Conservation (phyloP, 2,888 invertebrate genomes). For the Phytoseiulus persimilis region DNA sequence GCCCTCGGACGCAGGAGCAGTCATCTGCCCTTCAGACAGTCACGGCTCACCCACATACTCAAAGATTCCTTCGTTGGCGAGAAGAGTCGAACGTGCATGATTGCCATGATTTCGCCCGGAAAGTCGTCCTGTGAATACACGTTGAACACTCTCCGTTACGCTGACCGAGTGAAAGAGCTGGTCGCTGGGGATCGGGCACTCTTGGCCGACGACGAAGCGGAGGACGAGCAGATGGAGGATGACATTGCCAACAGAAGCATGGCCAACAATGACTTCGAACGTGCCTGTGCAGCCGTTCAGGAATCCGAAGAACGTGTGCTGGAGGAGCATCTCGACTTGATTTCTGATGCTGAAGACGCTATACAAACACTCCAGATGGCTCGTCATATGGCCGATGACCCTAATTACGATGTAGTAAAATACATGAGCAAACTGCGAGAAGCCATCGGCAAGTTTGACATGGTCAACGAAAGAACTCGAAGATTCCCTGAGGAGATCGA, state of each 20-base stretch:
- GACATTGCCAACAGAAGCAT: background rate
- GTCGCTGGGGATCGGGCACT: background rate
- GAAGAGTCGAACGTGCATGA: conserved; percentile 95
- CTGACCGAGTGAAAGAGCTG: conserved; percentile 61
- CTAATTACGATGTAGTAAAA: conserved; percentile 20
- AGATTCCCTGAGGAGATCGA: background rate
- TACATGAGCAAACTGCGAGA: background rate
- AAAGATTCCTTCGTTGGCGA: conserved; percentile 96
- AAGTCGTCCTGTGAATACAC: conserved; percentile 93
- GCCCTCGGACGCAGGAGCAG: conserved; percentile 87
- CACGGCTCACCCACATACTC: conserved; percentile 87
- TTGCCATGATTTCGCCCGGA: conserved; percentile 97
- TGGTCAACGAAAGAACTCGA: background rate
- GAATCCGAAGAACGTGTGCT: conserved; percentile 13
- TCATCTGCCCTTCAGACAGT: conserved; percentile 92
- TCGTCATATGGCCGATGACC: conserved; percentile 23
- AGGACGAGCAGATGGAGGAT: background rate
- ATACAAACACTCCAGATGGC: background rate
- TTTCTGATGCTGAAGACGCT: background rate
- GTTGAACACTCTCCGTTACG: conserved; percentile 90
- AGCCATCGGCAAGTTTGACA: background rate
- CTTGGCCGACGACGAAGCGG: background rate
- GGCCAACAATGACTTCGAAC: background rate
- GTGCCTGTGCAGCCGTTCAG: conserved; percentile 14
- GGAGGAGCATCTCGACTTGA: conserved; percentile 11